Percentiles rank a stretch among this genome's conserved stretches.
These are phyloP conservation scores for Tetramorium simillimum DNA, from an alignment of 1,140 invertebrate genomes.

Conservation along the genomic window DNA sequence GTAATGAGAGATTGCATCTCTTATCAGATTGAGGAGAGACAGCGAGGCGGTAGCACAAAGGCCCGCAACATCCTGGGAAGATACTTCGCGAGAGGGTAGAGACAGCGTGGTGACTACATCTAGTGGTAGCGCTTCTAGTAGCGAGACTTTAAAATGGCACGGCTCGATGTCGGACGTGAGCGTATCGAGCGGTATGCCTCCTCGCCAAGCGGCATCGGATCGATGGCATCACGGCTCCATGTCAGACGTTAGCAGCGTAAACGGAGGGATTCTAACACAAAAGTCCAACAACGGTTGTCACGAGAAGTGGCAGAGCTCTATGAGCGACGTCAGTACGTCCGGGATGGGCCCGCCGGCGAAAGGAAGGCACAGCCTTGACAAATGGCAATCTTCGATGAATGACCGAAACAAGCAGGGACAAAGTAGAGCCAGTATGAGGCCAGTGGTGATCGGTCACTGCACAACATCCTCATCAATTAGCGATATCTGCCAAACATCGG, in stretches of 20 bases:
- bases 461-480: conserved; percentile 57
- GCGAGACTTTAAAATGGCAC: conserved; percentile 94
- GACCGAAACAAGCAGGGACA: conserved; percentile 78
- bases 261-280: conserved; percentile 70
- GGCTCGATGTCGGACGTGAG: conserved; percentile 92
- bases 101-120: conserved; percentile 90
- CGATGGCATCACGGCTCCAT: conserved; percentile 82
- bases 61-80: conserved; percentile 84
- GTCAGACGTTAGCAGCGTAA: conserved; percentile 81
- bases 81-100: conserved; percentile 86
- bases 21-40: conserved; percentile 86
- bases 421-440: conserved; percentile 67
- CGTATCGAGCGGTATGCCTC: conserved; percentile 86
- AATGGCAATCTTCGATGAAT: conserved; percentile 80
- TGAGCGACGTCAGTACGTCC: conserved; percentile 85
- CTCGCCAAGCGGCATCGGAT: conserved; percentile 74
- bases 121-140: conserved; percentile 90
- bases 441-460: conserved; percentile 74
- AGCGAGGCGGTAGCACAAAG: conserved; percentile 87
- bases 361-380: conserved; percentile 72
- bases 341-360: conserved; percentile 67
- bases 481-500: conserved; percentile 68
- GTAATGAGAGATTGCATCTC: conserved; percentile 10
- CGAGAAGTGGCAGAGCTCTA: conserved; percentile 86
- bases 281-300: conserved; percentile 71